Conservation (phyloP, 2,797 vertebrate species). For the Tamandua tetradactyla region DNA sequence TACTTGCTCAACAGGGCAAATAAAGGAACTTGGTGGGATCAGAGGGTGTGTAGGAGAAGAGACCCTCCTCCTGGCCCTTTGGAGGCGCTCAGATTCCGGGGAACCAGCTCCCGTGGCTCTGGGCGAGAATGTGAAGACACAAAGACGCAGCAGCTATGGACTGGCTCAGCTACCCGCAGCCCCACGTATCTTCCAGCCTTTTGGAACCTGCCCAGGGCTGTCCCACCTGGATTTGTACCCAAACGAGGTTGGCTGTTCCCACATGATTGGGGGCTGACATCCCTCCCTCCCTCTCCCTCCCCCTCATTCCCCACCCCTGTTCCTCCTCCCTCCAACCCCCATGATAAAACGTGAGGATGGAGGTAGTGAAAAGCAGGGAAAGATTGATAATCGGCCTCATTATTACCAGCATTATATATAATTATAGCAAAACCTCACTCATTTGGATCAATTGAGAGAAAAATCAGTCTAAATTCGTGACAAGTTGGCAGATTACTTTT, state of each 20-base stretch:
- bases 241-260: background rate
- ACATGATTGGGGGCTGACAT: background rate
- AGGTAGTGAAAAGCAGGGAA: conserved; percentile 61
- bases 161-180: fast-evolving
- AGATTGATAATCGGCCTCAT: conserved; percentile 76
- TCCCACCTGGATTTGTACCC: background rate
- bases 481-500: conserved; percentile 81
- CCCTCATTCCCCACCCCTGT: background rate
- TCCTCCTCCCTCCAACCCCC: background rate
- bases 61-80: background rate
- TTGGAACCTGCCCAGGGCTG: background rate
- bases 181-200: background rate
- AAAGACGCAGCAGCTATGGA: too few species aligned
- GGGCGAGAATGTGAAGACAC: background rate
- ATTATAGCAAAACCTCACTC: conserved; percentile 79
- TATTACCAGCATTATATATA: conserved; percentile 76
- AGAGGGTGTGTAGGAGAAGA: background rate
- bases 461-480: conserved; percentile 77
- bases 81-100: too few species aligned
- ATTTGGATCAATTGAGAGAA: conserved; percentile 77
- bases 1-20: background rate
- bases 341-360: conserved; percentile 39
- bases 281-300: background rate
- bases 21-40: background rate
- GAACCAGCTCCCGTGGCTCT: background rate